Base-by-base conservation (phyloP, 2,113 vertebrate species). In the Podilymbus podiceps region DNA sequence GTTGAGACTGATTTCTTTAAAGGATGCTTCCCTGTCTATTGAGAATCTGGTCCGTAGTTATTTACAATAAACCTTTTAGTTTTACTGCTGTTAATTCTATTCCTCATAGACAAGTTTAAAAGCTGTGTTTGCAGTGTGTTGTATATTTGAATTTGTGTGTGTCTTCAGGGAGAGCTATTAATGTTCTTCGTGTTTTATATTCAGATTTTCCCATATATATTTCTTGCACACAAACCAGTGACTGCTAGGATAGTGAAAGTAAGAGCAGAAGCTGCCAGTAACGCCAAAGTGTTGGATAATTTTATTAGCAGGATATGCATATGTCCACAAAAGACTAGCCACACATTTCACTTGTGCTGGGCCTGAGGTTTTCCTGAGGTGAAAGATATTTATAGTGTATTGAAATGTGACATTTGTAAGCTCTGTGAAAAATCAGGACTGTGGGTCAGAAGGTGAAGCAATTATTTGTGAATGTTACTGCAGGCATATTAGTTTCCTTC, bases 401-500 rank as follows among this genome's bases (percentile, higher is more conserved):
- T 53, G 38, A 93, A 95, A 87, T 94, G 69, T 75, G 86, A 78
- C 80, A 62, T 93, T 93, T 92, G 73, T 85, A 53, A 95, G 83
- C 88, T 56, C 88, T 87, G 42, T 95, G 73, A 76, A 95, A 96
- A 94, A 93, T 87, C 46, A 89, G 67, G 73, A 58, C 68, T 79
- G 64, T 21, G 40, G 64, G 64, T 96, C 89, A 85, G 88, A 79
- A 96, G 77, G 87, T 92, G 86, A 96, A 94, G 80, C 73, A 87
- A 91, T 97, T 95, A 92, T 85, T 90, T 81, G 74, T 82, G 74
- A 90, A 72, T 76, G 58, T 89, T 93, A 89, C 89, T 92, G 73
- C 80, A 76, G 76, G 90, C 73, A 2, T 93, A 59, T 94, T 88
- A 44, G 75, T 83, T 96, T 85, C 71, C 67, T 85, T 93, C 90